Conservation (phyloP, 1,140 invertebrate genomes). For the Drosophila auraria region DNA sequence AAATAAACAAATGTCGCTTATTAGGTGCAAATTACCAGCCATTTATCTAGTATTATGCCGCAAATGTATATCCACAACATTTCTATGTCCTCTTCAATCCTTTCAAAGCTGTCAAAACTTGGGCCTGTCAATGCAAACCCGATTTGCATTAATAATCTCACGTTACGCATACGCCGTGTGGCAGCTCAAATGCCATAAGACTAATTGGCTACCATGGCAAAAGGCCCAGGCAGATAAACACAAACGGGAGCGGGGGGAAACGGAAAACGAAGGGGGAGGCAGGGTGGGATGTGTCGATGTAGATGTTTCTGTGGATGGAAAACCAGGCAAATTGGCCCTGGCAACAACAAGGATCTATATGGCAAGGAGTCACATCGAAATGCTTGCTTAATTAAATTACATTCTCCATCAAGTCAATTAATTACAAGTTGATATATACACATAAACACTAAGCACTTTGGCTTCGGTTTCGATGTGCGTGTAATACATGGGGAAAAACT, state of each 20-base stretch:
- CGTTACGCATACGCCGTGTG: slow-evolving; percentile 66
- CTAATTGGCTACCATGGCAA: slow-evolving; percentile 65
- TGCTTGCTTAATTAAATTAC: slow-evolving; percentile 84
- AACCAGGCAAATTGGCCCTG: slow-evolving; percentile 27
- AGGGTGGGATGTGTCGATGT: slow-evolving; percentile 3
- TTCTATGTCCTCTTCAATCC: slow-evolving; percentile 21
- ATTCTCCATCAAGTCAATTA: slow-evolving; percentile 85
- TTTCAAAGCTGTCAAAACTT: slow-evolving; percentile 38
- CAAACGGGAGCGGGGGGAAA: neutral
- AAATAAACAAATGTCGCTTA: neutral
- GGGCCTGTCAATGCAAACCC: slow-evolving; percentile 51
- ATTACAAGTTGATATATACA: slow-evolving; percentile 77
- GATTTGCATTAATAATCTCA: slow-evolving; percentile 69
- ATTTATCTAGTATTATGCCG: neutral
- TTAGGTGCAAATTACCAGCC: neutral
- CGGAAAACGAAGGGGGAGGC: neutral
- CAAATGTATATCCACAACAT: neutral
- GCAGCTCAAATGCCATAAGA: slow-evolving; percentile 60
- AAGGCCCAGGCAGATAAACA: slow-evolving; percentile 21
- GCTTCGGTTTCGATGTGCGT: slow-evolving; percentile 33
- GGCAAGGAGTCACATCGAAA: slow-evolving; percentile 72
- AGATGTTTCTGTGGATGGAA: slow-evolving; percentile 27
- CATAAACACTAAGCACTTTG: slow-evolving; percentile 35
- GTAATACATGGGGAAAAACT: slow-evolving; percentile 5
- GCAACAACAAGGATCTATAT: slow-evolving; percentile 50